These are phyloP conservation scores for Brachypalpus laphriformis DNA, from an alignment of 2,888 invertebrate genomes.

Conservation along the genomic window DNA sequence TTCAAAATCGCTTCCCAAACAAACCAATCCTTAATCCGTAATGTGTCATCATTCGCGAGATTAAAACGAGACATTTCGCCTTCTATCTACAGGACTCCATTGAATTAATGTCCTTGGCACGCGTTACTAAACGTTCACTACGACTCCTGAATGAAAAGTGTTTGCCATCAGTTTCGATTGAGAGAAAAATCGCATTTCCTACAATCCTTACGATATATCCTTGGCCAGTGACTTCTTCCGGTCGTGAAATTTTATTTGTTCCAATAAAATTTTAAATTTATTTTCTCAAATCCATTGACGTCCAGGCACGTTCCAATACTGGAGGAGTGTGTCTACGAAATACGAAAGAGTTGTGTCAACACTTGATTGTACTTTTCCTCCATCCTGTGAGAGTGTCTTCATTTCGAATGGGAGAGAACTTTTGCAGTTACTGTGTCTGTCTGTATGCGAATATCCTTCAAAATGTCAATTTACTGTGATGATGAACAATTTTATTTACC, in stretches of 20 bases:
- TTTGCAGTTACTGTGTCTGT: no score
- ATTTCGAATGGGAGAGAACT: not conserved
- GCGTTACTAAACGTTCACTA: not conserved
- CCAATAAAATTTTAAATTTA: conserved; percentile 6
- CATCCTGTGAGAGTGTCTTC: not conserved
- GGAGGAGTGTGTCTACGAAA: not conserved
- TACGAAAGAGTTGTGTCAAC: not conserved
- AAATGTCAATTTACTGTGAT: not conserved
- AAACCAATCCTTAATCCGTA: not conserved
- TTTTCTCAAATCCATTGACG: not conserved
- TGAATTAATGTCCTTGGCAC: not conserved
- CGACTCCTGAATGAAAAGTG: not conserved
- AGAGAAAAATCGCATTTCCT: not conserved
- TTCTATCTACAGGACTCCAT: no score
- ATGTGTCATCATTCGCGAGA: not conserved
- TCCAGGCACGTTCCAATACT: not conserved
- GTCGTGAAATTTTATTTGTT: not conserved
- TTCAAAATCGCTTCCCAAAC: not conserved
- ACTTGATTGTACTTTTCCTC: not conserved
- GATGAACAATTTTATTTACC: conserved; percentile 27
- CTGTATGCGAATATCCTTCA: conserved; percentile 1
- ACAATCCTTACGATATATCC: not conserved
- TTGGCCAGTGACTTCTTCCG: not conserved
- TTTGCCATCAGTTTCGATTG: not conserved
- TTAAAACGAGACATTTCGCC: no score